These are phyloP conservation scores for Saccostrea echinata DNA, from an alignment of 1,140 invertebrate species.

Conservation along the genomic window DNA sequence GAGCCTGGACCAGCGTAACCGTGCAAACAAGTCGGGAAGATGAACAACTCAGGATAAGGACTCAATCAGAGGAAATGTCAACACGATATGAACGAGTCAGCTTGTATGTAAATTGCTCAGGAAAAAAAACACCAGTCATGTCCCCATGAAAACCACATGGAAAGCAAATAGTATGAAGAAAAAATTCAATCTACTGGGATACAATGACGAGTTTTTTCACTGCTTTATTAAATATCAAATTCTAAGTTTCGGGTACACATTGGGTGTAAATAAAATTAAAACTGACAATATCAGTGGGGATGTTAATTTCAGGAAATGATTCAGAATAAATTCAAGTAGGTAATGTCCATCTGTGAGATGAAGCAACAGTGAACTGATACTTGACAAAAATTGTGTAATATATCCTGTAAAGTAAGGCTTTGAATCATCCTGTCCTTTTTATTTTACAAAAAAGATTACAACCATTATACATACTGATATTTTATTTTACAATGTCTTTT, in stretches of 20 bases:
- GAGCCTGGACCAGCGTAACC: background rate
- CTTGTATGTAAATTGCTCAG: background rate
- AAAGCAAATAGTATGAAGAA: no score
- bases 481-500: no score
- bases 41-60: background rate
- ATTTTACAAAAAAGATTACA: background rate
- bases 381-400: background rate
- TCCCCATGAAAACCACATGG: background rate
- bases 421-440: background rate
- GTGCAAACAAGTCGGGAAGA: background rate
- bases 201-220: background rate
- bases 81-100: background rate
- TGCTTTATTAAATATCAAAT: background rate
- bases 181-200: background rate
- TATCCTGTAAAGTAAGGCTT: background rate
- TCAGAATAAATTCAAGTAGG: background rate
- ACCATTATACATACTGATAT: background rate
- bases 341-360: background rate
- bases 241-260: background rate
- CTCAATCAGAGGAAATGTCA: slow-evolving; percentile 7
- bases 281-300: background rate
- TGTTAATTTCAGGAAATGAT: background rate
- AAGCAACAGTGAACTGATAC: background rate
- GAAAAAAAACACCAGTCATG: background rate
- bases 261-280: no score